Percentiles rank a stretch among this genome's conserved stretches.
Evolutionary conservation across 2,113 vertebrate genomes (phyloP).

Genomic region (Picathartes gymnocephalus): DNA sequence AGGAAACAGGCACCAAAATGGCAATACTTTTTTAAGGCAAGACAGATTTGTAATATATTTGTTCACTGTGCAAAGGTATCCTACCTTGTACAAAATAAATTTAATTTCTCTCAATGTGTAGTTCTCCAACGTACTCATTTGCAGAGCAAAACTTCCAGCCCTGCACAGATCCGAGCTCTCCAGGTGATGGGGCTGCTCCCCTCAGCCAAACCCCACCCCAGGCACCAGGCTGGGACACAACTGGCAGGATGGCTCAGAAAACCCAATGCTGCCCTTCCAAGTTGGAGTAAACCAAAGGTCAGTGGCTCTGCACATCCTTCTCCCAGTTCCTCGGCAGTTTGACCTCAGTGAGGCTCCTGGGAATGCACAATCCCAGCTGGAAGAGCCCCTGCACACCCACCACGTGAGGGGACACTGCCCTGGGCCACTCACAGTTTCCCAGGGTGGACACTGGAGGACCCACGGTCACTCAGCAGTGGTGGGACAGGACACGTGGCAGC

Average conservation of each 20-base stretch:
- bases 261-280: not conserved
- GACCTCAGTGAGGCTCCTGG: not conserved
- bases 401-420: accelerated
- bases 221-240: not conserved
- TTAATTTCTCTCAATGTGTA: constrained; percentile 57
- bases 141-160: not conserved
- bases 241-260: not conserved
- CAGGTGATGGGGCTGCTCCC: not conserved
- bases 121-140: not conserved
- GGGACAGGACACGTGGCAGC: not conserved
- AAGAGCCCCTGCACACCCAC: not conserved
- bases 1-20: constrained; percentile 63
- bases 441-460: not conserved
- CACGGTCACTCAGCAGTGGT: accelerated
- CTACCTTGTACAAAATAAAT: constrained; percentile 79
- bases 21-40: constrained; percentile 80
- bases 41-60: constrained; percentile 79
- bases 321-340: not conserved
- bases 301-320: not conserved
- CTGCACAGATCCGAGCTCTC: not conserved
- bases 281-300: not conserved
- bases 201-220: accelerated
- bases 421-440: accelerated
- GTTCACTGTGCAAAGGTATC: constrained; percentile 67
- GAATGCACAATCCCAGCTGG: not conserved